Percentiles rank a stretch among this genome's conserved stretches.
These are phyloP conservation scores for Leptobrachium ailaonicum DNA, from an alignment of 2,113 vertebrate species.

Conservation along the genomic window DNA sequence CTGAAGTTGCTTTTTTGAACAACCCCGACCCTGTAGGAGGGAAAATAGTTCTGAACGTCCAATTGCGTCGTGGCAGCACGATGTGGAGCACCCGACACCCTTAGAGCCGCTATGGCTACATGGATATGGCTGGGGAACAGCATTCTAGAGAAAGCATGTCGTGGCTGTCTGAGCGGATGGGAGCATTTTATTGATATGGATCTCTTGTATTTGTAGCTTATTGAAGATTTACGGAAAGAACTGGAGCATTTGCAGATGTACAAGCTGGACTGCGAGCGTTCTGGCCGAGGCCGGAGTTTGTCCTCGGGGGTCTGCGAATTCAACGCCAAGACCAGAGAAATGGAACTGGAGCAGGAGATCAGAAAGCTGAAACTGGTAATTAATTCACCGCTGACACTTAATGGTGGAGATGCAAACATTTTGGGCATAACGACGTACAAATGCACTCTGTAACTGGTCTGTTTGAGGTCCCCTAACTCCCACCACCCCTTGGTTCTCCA, in stretches of 20 bases:
- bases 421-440: too few species aligned
- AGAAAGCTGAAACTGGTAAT: slow-evolving; percentile 91
- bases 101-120: too few species aligned
- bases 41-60: too few species aligned
- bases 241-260: slow-evolving; percentile 92
- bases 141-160: too few species aligned
- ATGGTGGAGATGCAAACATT: too few species aligned
- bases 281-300: slow-evolving; percentile 75
- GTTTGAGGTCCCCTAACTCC: background rate
- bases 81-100: too few species aligned
- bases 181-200: too few species aligned
- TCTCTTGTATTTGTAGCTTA: slow-evolving; percentile 71
- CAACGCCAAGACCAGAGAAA: slow-evolving; percentile 82
- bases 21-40: too few species aligned
- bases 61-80: too few species aligned
- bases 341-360: slow-evolving; percentile 92
- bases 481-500: background rate
- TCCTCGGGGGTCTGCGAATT: slow-evolving; percentile 81
- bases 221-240: slow-evolving; percentile 90
- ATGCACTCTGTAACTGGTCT: background rate
- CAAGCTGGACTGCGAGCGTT: slow-evolving; percentile 85
- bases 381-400: background rate
- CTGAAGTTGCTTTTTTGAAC: too few species aligned
- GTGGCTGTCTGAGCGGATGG: too few species aligned
- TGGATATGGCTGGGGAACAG: too few species aligned